phyloP scores from a whole-genome alignment of 2,113 vertebrate genomes.

The Boulengeromyrus knoepffleri region DNA sequence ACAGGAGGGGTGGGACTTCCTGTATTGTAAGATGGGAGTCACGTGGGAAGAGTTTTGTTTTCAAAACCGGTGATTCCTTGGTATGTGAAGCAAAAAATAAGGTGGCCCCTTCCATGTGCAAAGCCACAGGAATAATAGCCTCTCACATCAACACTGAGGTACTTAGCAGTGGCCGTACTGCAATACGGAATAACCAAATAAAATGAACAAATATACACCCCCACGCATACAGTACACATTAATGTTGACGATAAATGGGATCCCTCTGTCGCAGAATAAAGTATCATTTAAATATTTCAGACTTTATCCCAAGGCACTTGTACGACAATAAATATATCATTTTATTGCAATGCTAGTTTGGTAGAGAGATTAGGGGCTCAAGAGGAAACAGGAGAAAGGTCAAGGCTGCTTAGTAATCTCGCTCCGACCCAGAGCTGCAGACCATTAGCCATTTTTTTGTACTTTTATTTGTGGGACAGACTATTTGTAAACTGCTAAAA shows the following conservation, averaged over 20 bases:
- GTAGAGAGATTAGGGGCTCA: slow-evolving; percentile 38
- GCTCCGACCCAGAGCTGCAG: slow-evolving; percentile 31
- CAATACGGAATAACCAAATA: background rate
- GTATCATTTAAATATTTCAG: slow-evolving; percentile 48
- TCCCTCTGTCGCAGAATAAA: background rate
- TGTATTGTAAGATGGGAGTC: background rate
- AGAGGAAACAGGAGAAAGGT: slow-evolving; percentile 42
- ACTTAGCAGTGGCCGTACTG: background rate
- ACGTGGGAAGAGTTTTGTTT: background rate
- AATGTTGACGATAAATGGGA: slow-evolving; percentile 16
- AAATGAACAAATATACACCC: background rate
- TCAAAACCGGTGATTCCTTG: background rate
- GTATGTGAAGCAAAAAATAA: background rate
- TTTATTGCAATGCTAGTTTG: slow-evolving; percentile 35
- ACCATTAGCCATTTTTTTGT: background rate
- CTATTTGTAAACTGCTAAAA: slow-evolving; percentile 40
- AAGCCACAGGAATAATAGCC: background rate
- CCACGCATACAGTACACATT: slow-evolving; percentile 8
- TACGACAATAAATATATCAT: slow-evolving; percentile 52
- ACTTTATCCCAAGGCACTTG: slow-evolving; percentile 46
- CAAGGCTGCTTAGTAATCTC: slow-evolving; percentile 30
- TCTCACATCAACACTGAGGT: background rate
- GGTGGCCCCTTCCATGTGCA: background rate
- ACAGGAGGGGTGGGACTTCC: background rate
- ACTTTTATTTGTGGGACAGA: slow-evolving; percentile 35